Evolutionary conservation across 2,113 vertebrate genomes (phyloP), one percentile per base, ranked within the genome.

Genomic region (Dipodomys stephensi): DNA sequence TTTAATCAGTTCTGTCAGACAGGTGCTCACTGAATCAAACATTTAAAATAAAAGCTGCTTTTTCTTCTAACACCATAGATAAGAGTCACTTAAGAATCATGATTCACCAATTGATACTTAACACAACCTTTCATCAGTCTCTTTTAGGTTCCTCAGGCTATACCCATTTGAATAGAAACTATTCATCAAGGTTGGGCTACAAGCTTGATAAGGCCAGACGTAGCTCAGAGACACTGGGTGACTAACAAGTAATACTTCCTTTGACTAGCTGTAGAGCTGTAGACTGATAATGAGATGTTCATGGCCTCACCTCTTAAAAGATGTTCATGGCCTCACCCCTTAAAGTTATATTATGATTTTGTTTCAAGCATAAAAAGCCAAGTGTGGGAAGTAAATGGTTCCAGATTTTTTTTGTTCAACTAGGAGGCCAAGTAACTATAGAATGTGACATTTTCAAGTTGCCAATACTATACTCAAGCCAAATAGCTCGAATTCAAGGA

Each of bases 11-110:
- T 25, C 35, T 88, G 28, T 76, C 19, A 60, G 25, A 79, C 46
- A 94, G 39, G 87, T 96, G 68, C 83, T 91, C 30, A 73, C 15
- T 89, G 85, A 90, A 84, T 87, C 64, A 87, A 64, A 39, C 35
- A 78, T 81, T 73, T 53, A 83, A 83, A 85, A 62, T 72, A 92
- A 77, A 49, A 93, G 3, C 44, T 0, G 4, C 32, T 57, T 83
- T 85, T 82, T 62, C 65, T 83, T 65, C 22, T 22, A 83, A 30
- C 30, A 27, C 9, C 7, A 74, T 0, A 60, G 46, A 22, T 72
- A 35, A 74, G 28, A 30, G 8, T 57, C 39, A 74, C 0, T 0
- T 65, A 64, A 83, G n/a, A 74, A 60, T 57, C 53, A 76, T 32
- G 30, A 25, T 89, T 92, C 86, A 44, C 22, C 89, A 93, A 11